phyloP scores from a whole-genome alignment of 2,888 invertebrate genomes.

The Cephus nigrinus region DNA sequence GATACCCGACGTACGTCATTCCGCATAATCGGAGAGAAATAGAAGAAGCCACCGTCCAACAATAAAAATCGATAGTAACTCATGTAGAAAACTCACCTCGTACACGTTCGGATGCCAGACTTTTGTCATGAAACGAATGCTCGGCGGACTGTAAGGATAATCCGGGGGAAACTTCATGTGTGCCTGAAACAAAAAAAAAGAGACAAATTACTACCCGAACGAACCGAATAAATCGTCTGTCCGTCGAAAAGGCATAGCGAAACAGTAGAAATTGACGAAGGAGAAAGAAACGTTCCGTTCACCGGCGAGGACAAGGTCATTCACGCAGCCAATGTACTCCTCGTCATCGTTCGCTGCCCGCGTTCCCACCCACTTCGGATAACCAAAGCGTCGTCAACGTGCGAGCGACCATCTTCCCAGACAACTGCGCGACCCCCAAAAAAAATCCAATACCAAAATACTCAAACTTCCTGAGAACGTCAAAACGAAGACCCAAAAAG shows the following conservation, averaged over 20 bases:
- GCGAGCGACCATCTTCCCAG: not conserved
- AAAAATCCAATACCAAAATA: not conserved
- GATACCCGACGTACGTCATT: not conserved
- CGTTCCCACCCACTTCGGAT: not conserved
- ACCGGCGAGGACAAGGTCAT: not conserved
- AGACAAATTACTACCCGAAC: not conserved
- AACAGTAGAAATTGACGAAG: not conserved
- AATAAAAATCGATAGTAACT: slow-evolving; percentile 38
- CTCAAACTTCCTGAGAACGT: not conserved
- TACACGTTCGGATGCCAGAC: slow-evolving; percentile 99
- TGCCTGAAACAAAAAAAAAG: slow-evolving; percentile 80
- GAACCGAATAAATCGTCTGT: not conserved
- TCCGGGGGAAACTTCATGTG: slow-evolving; percentile 98
- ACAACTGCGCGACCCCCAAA: not conserved
- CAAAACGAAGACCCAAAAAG: too few relatives aligned
- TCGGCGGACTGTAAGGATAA: slow-evolving; percentile 99
- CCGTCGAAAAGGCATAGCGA: not conserved
- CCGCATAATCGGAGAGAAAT: not conserved
- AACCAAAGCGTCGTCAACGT: not conserved
- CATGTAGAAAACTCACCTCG: slow-evolving; percentile 79
- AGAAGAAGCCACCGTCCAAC: not conserved
- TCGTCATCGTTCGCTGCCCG: not conserved
- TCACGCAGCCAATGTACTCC: not conserved
- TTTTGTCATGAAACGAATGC: slow-evolving; percentile 97
- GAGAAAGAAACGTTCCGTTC: not conserved